Base-by-base conservation (phyloP, 37 sponge, comb jelly and placozoan species). In the Beroe forskalii region DNA sequence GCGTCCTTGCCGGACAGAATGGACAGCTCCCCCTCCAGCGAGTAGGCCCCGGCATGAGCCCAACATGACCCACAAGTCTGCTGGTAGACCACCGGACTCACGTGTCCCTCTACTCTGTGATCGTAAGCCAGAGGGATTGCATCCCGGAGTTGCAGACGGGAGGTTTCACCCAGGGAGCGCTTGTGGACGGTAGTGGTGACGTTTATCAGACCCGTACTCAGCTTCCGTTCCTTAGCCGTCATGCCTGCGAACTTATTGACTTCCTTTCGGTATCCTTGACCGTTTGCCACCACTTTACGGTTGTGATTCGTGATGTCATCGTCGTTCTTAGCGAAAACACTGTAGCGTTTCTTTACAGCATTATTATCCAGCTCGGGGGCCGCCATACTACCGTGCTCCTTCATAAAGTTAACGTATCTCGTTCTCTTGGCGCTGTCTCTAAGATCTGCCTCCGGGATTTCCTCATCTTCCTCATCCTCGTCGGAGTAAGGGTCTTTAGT, bases 41-140 rank as follows among this genome's bases (percentile, higher is more conserved):
- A 37, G 55, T 80, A 80, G 14, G 42, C 55, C 44, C 12, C 55
- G 55, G 55, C 86, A 37, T 80, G 35, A 40, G 55, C 35, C 86
- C 86, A 80, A 48, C 86, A 80, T 12, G 86, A 80, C 4, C 86
- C 86, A 80, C 86, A 80, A 28, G 28, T 6, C 4, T 48, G 48
- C 86, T 80, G 86, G 28, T 80, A 19, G 48, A 9, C 6, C 1
- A 80, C 86, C 4, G 28, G 40, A 38, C 30, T 80, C 86, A 80
- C 86, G 55, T 80, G 86, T 23, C 86, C 86, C 86, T 80, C 86
- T 25, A 33, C 86, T 27, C 86, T 80, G 86, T 80, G 86, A 80
- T 80, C 86, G 31, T 80, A 80, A 3, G 86, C 86, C 1, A 23
- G 28, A 27, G 86, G 86, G 40, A 24, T 24, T 22, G 55, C 86